Conservation (phyloP, 2,888 invertebrate genomes). For the Acanthosepion lycidas region DNA sequence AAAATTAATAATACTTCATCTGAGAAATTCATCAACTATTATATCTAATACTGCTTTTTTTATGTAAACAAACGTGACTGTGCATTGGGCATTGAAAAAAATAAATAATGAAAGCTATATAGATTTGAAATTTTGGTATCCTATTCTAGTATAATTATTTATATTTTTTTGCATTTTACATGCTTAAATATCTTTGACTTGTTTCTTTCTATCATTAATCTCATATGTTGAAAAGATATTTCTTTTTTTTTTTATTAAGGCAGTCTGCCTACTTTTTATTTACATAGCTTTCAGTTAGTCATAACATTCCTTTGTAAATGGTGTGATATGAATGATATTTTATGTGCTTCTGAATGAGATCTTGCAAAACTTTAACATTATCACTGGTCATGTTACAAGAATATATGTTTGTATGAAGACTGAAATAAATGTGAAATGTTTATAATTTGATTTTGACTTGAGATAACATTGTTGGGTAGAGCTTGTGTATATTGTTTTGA, state of each 20-base stretch:
- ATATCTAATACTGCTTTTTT: too few relatives aligned
- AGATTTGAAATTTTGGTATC: too few relatives aligned
- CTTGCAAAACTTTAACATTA: not conserved
- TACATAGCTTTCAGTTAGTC: not conserved
- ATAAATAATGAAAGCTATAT: too few relatives aligned
- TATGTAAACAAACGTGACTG: too few relatives aligned
- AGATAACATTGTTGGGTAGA: not conserved
- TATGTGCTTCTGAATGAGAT: not conserved
- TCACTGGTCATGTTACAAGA: not conserved
- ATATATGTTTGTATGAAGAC: not conserved
- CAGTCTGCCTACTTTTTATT: not conserved
- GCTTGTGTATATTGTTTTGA: not conserved
- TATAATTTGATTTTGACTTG: not conserved
- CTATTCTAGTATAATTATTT: too few relatives aligned
- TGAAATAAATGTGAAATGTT: not conserved
- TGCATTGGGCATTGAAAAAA: too few relatives aligned
- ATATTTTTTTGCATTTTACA: too few relatives aligned
- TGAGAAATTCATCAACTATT: too few relatives aligned
- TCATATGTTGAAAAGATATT: not conserved
- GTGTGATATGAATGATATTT: conserved; percentile 11
- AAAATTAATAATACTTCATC: too few relatives aligned
- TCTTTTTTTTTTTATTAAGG: not conserved
- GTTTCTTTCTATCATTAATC: too few relatives aligned
- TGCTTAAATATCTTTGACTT: too few relatives aligned
- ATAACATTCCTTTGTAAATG: not conserved